phyloP scores from a whole-genome alignment of 2,797 vertebrate species.

The Calcarius lapponicus region DNA sequence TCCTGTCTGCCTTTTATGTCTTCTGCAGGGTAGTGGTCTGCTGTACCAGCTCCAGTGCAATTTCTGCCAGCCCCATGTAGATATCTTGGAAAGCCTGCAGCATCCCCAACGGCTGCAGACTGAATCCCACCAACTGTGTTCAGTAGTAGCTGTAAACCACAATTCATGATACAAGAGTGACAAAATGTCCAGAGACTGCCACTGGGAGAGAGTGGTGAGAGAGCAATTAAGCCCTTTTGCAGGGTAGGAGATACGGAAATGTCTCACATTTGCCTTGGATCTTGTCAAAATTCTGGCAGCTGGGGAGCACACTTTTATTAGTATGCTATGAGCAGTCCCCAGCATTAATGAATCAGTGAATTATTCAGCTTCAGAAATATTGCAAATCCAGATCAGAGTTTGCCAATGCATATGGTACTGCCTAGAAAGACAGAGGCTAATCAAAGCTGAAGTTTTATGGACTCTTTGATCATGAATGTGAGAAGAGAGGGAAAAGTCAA shows the following conservation, averaged over 20 bases:
- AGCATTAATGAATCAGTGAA: not conserved
- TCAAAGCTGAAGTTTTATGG: not conserved
- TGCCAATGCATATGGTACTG: not conserved
- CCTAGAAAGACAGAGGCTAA: not conserved
- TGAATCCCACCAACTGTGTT: not conserved
- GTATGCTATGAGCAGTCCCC: not conserved
- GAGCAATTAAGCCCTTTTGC: not conserved
- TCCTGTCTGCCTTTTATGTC: not conserved
- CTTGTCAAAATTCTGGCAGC: not conserved
- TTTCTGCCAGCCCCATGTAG: not conserved
- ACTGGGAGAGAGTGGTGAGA: not conserved
- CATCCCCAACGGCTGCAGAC: not conserved
- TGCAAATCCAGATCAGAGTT: not conserved
- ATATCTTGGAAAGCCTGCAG: not conserved
- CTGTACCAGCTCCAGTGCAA: not conserved
- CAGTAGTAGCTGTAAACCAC: not conserved
- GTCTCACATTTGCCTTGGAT: not conserved
- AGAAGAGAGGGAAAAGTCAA: not conserved
- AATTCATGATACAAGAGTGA: not conserved
- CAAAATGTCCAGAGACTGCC: not conserved
- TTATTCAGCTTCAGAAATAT: not conserved
- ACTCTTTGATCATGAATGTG: not conserved
- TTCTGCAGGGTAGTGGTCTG: not conserved
- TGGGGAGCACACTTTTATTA: not conserved
- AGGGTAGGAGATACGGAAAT: not conserved